phyloP scores from a whole-genome alignment of 2,888 invertebrate genomes.

The Crematogaster levior region DNA sequence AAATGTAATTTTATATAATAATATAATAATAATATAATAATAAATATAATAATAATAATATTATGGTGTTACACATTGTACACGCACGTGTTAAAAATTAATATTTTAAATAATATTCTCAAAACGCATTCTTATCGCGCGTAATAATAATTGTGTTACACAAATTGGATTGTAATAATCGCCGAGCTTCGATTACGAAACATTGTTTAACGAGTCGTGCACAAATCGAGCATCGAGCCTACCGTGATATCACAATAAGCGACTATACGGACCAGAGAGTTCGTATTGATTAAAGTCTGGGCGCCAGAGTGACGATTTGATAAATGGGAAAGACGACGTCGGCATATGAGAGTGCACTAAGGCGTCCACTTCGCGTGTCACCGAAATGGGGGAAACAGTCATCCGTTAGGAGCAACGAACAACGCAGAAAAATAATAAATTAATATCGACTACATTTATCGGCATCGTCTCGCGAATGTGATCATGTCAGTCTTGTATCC shows the following conservation, averaged over 20 bases:
- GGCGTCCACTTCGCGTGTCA: conserved; percentile 59
- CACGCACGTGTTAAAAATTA: not conserved
- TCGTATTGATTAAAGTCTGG: conserved; percentile 76
- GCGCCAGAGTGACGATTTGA: conserved; percentile 72
- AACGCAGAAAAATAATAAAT: conserved; percentile 50
- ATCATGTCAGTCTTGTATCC: not conserved
- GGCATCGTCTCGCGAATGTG: not conserved
- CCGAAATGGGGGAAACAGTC: conserved; percentile 28
- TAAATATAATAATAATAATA: not conserved
- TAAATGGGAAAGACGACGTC: conserved; percentile 68
- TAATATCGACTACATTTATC: conserved; percentile 64
- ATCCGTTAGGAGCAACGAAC: conserved; percentile 30
- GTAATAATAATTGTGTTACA: not conserved
- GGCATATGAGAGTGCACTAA: conserved; percentile 48
- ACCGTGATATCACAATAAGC: conserved; percentile 21
- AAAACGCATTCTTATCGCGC: not conserved
- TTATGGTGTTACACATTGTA: not conserved
- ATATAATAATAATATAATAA: not conserved
- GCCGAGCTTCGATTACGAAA: conserved; percentile 34
- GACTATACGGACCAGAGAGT: conserved; percentile 69
- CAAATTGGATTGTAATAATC: not conserved
- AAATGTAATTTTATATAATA: not conserved
- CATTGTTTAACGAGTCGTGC: conserved; percentile 35
- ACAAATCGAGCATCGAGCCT: not conserved
- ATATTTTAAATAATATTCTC: conserved; percentile 14